A percentile compares a stretch with the other conserved stretches of the same genome.
Evolutionary conservation across 2,113 vertebrate species (phyloP).

Genomic region (Daubentonia madagascariensis): DNA sequence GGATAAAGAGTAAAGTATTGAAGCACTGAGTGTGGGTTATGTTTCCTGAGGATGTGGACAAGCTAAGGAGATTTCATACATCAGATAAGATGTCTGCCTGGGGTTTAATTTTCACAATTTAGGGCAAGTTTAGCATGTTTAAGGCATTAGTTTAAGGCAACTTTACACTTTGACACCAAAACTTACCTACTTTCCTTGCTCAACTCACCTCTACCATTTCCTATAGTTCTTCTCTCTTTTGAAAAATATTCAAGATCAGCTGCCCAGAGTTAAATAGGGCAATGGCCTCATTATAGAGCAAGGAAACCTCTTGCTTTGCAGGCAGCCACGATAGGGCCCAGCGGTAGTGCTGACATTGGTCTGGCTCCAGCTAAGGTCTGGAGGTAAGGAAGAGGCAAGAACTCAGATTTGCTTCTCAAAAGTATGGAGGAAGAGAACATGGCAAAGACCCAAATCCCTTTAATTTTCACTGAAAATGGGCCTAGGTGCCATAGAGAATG

Average conservation of each 20-base stretch:
- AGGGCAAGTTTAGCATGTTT: not conserved
- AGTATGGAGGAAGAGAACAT: not conserved
- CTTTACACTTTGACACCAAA: not conserved
- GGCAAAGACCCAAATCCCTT: not conserved
- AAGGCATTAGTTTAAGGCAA: not conserved
- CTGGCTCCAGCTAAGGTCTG: not conserved
- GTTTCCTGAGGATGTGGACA: slow-evolving; percentile 65
- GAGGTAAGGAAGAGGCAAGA: not conserved
- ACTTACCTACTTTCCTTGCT: not conserved
- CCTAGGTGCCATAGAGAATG: not conserved
- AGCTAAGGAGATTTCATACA: not conserved
- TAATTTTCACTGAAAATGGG: not conserved
- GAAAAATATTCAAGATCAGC: not conserved
- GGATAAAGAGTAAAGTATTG: not conserved
- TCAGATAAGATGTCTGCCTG: not conserved
- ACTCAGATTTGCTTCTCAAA: not conserved
- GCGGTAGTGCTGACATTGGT: not conserved
- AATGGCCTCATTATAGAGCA: not conserved
- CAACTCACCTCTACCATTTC: not conserved
- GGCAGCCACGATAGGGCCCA: not conserved
- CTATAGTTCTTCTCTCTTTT: not conserved
- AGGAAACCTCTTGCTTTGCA: not conserved
- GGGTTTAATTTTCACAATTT: slow-evolving; percentile 22
- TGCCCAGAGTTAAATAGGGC: not conserved
- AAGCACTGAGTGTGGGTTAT: not conserved